Base-by-base conservation (phyloP, 2,797 vertebrate genomes). In the Rhadinocentrus ornatus region DNA sequence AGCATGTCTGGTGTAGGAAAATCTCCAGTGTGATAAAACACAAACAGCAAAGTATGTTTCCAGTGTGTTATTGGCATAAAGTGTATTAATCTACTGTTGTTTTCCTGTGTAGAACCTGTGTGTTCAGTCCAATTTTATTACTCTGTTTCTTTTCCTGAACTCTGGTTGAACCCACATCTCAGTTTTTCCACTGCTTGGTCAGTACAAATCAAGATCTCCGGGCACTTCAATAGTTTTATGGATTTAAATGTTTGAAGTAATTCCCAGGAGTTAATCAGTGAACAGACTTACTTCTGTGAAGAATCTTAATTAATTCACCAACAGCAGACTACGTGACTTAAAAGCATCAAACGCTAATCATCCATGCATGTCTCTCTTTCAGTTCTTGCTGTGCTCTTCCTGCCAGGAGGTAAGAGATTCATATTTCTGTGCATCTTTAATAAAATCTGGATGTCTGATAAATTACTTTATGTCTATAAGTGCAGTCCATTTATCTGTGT, bases 351-450 rank as follows among this genome's bases (percentile, higher is more conserved):
- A 18, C 63, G 37, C 50, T 82, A 57, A 83, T 61, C 62, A 56
- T 12, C 62, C 0, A 0, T 75, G 53, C 56, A 72, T 89, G 53
- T 80, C 46, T 89, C 62, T 78, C 2, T 93, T 93, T 82, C 87
- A 95, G 94, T 93, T 80, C 63, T 91, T 75, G 87, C 83, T 52
- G 74, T 86, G 72, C 70, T 93, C 72, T 56, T 93, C 66, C 77
- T 94, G 84, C 87, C 93, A 50, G 84, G 65, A 82, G 93, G 94
- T 95, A 87, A 93, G 85, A 78, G 20, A 41, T 27, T 64, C 61
- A 46, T 32, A 12, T 63, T 55, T 60, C 9, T 55, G 1, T 31
- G 22, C 48, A 27, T 11, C 6, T 18, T 41, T 31, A 37, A 54
- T 57, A 15, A 61, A 41, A 3, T 2, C 9, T 9, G 1, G 16